These are phyloP conservation scores for Phyto melanocephala DNA, from an alignment of 2,888 invertebrate genomes.

Conservation along the genomic window DNA sequence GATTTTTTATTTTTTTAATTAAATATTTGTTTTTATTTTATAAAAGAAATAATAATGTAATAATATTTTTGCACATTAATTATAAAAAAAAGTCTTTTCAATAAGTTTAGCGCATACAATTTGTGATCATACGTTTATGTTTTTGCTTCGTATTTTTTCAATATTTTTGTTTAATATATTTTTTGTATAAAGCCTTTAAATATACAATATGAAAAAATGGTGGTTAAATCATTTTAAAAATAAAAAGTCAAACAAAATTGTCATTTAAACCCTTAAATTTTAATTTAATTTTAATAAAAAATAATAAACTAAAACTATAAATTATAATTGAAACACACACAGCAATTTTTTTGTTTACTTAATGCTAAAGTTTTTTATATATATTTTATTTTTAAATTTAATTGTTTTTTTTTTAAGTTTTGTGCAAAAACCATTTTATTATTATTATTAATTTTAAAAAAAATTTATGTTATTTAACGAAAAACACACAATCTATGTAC, in stretches of 20 bases:
- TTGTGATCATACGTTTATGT: not conserved
- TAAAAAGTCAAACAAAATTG: not conserved
- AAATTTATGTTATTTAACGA: conserved; percentile 34
- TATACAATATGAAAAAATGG: conserved; percentile 13
- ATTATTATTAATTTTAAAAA: not conserved
- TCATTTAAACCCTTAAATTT: too few relatives aligned
- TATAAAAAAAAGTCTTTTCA: conserved; percentile 7
- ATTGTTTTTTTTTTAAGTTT: conserved; percentile 15
- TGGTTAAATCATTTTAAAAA: not conserved
- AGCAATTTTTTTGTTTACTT: conserved; percentile 42
- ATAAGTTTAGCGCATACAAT: conserved; percentile 40
- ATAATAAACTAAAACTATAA: not conserved
- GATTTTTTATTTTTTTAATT: not conserved
- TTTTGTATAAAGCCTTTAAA: conserved; percentile 51
- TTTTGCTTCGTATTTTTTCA: too few relatives aligned
- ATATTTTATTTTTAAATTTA: conserved; percentile 19
- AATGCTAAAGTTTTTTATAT: not conserved
- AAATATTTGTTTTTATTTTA: conserved; percentile 22
- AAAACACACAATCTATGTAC: conserved; percentile 61
- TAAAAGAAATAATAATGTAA: conserved; percentile 16
- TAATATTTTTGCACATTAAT: not conserved
- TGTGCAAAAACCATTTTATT: conserved; percentile 53
- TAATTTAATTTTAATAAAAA: too few relatives aligned
- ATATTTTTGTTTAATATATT: not conserved
- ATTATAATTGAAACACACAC: conserved; percentile 49